Percentiles rank a stretch among this genome's conserved stretches.
These are phyloP conservation scores for Heterotilapia buettikoferi DNA, from an alignment of 2,113 vertebrate species.

Conservation along the genomic window DNA sequence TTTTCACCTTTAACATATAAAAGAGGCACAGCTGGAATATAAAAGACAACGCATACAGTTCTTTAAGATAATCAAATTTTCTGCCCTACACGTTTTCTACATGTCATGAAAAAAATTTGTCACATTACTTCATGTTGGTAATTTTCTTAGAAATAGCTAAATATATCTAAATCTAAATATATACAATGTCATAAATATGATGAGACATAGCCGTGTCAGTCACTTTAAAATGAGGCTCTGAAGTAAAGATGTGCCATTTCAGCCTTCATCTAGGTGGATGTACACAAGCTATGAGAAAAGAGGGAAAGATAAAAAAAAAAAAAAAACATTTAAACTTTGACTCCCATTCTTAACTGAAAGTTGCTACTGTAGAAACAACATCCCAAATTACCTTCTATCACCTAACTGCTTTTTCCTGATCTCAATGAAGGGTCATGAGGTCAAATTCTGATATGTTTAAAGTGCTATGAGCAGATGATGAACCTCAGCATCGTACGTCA, in stretches of 20 bases:
- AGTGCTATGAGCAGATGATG: accelerated
- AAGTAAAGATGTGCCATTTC: not conserved
- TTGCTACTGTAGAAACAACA: not conserved
- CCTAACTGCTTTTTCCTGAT: accelerated
- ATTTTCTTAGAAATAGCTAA: not conserved
- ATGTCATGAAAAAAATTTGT: not conserved
- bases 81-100: accelerated
- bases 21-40: not conserved
- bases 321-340: not conserved
- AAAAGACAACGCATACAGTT: not conserved
- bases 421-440: accelerated
- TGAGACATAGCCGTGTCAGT: not conserved
- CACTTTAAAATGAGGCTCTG: not conserved
- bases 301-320: not conserved
- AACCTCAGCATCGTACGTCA: not conserved
- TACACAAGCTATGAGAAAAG: not conserved
- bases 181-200: not conserved
- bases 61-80: not conserved
- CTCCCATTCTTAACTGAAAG: not conserved
- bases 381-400: not conserved
- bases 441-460: not conserved
- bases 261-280: accelerated
- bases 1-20: not conserved
- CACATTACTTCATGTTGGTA: not conserved
- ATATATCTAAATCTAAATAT: not conserved